Conservation (phyloP, 2,797 vertebrate species). For the Mareca penelope region DNA sequence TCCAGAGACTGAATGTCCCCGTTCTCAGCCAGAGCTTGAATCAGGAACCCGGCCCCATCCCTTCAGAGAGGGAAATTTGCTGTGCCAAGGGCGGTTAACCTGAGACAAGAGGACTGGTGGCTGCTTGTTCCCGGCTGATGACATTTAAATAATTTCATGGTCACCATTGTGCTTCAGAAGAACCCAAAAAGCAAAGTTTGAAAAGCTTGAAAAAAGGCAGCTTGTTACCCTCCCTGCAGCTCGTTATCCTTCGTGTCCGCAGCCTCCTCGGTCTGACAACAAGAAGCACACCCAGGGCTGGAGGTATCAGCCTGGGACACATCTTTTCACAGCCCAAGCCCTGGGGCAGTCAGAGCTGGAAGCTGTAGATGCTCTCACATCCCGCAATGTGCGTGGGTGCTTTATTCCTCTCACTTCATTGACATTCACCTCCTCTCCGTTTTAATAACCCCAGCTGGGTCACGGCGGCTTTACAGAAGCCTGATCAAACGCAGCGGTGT, state of each 20-base stretch:
- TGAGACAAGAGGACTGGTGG: not conserved
- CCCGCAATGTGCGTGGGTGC: not conserved
- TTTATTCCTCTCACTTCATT: not conserved
- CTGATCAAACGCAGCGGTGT: not conserved
- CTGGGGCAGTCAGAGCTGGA: slow-evolving; percentile 31
- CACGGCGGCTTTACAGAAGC: not conserved
- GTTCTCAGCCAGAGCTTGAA: not conserved
- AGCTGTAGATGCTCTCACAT: not conserved
- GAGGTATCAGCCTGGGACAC: slow-evolving; percentile 5
- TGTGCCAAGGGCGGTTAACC: not conserved
- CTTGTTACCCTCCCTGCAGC: not conserved
- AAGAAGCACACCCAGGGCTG: not conserved
- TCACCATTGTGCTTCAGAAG: not conserved
- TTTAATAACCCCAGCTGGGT: not conserved
- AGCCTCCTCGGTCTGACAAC: not conserved
- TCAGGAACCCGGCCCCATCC: not conserved
- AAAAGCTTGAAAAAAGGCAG: not conserved
- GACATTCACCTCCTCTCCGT: slow-evolving; percentile 2
- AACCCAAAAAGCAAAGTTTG: not conserved
- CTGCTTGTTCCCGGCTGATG: not conserved
- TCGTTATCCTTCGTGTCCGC: not conserved
- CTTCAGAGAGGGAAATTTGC: not conserved
- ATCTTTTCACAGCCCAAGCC: slow-evolving; percentile 3
- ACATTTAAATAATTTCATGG: not conserved
- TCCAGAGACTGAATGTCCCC: not conserved